Evolutionary conservation across 2,888 invertebrate species (phyloP), one percentile per base, ranked within the genome.

Genomic region (Acrocyrtus sp.): DNA sequence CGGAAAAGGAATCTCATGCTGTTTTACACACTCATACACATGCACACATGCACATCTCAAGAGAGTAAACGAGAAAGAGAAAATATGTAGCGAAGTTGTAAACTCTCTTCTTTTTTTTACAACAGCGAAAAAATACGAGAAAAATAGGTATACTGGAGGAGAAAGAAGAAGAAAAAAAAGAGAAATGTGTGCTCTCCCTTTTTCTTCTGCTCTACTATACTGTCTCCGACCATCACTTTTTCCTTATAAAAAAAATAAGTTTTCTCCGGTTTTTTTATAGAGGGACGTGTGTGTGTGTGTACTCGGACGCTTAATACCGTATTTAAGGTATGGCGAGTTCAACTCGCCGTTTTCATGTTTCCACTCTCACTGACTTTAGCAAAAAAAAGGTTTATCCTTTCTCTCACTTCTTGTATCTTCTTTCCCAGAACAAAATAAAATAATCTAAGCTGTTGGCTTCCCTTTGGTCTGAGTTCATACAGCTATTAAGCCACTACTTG

Each of bases 1-100:
- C 65, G 67, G 68, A 68, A 74, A 74, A 74, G 68, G 67, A 74
- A 68, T 74, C 69, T 63, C 51, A 58, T 58, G 67, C 67, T 67
- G 67, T 67, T 67, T 67, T 67, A 67, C 66, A 66, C 66, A 66
- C 57, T 66, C 66, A 66, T 66, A 66, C 66, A 66, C 66, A 66
- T 51, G 50, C 61, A 48, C 48, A 61, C 48, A 61, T 65, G 66
- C 66, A 66, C 66, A 66, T 66, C 66, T 57, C 56, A 29, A 47
- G 56, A 56, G 56, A 45, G 48, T 51, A 43, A 61, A n/a, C 10
- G 41, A 34, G 51, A 56, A 41, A 56, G 56, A 24, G 41, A 56
- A 56, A 56, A n/a, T n/a, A n/a, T n/a, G n/a, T n/a, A n/a, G n/a
- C n/a, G n/a, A n/a, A n/a, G n/a, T n/a, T n/a, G n/a, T n/a, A n/a